These are phyloP conservation scores for Fopius arisanus DNA, from an alignment of 1,140 invertebrate genomes.

Conservation along the genomic window DNA sequence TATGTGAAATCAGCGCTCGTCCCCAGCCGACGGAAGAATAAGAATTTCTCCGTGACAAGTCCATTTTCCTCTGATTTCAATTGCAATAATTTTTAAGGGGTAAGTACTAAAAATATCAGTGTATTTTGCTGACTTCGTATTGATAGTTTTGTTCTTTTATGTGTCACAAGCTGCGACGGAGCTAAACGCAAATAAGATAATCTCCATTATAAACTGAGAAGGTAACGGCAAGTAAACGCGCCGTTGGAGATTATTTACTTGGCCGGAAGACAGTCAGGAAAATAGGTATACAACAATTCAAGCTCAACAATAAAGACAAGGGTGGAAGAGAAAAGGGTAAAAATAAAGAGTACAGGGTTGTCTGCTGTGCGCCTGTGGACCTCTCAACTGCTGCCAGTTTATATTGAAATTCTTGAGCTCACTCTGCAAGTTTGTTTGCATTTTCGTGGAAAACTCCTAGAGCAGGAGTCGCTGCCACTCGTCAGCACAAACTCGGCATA, in stretches of 20 bases:
- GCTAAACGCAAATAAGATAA: conserved; percentile 63
- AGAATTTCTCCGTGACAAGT: too few relatives aligned
- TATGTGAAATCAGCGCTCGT: too few relatives aligned
- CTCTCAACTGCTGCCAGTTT: neutral
- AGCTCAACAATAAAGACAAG: neutral
- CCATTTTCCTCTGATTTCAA: too few relatives aligned
- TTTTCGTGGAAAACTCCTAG: neutral
- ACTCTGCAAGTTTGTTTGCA: neutral
- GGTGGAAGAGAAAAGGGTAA: neutral
- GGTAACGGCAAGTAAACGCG: conserved; percentile 53
- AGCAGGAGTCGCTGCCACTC: neutral
- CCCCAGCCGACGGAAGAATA: too few relatives aligned
- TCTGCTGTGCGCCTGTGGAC: neutral
- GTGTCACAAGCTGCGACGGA: conserved; percentile 32
- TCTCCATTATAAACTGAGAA: conserved; percentile 63
- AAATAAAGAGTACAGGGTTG: neutral
- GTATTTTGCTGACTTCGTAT: neutral
- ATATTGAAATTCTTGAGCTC: conserved; percentile 9
- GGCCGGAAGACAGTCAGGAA: conserved; percentile 41
- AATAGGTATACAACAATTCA: conserved; percentile 16
- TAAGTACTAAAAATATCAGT: too few relatives aligned
- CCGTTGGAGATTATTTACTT: conserved; percentile 59
- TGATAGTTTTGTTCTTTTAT: conserved; percentile 3
- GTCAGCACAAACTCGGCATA: neutral
- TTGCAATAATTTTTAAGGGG: too few relatives aligned